Evolutionary conservation across 2,888 invertebrate genomes (phyloP), one percentile per base, ranked within the genome.

Genomic region (Rotaria magnacalcarata): DNA sequence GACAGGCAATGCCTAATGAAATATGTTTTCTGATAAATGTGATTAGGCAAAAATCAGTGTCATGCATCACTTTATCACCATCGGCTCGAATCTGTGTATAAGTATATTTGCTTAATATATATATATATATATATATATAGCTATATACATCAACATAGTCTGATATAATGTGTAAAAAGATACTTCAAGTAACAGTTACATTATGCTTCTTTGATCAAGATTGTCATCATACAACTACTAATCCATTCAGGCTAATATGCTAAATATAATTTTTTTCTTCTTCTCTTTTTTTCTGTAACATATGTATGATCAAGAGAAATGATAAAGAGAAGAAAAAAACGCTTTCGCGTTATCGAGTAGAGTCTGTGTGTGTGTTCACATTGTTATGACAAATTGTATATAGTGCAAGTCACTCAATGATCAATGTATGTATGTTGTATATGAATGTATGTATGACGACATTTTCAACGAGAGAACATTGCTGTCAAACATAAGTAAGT

Each of bases 151-250:
- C 3, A 4, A 52, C 16, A 58, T n/a, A n/a, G 24, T 24, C n/a
- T 58, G 58, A 58, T 58, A 58, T 58, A 58, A n/a, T n/a, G n/a
- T 67, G 67, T 67, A 67, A 67, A 27, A 67, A 67, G 67, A 67
- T 67, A 67, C 67, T 67, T 34, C 16, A 67, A 27, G 27, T 67
- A 27, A 67, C 67, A 16, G 27, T 34, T 67, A 67, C 34, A 67
- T 67, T 34, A 67, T 34, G 27, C 67, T 67, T 67, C 56, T 56
- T 56, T 56, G 24, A 67, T 34, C 27, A 67, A 5, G 34, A 34
- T 67, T 34, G 67, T 67, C 67, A 67, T 27, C 34, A 27, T 67
- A 19, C 27, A 67, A 34, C 16, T 4, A 67, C 34, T 67, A 67
- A 67, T 67, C 34, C 67, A 67, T 67, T 67, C 67, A 34, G 16